These are phyloP conservation scores for Spilogale gracilis DNA, from an alignment of 2,113 vertebrate genomes.

Conservation along the genomic window DNA sequence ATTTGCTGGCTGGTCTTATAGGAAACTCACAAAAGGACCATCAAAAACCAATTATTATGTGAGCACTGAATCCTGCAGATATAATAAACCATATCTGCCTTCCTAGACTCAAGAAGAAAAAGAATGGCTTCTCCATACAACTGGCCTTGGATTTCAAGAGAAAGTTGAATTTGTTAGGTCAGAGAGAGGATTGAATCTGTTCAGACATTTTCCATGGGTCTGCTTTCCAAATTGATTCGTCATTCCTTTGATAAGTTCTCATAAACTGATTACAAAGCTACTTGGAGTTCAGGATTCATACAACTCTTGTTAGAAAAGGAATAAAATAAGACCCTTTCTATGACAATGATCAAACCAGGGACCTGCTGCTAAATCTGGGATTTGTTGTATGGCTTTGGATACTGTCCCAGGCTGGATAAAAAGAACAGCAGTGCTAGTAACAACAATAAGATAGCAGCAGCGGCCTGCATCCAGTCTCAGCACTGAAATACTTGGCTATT, in stretches of 20 bases:
- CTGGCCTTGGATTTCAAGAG: background rate
- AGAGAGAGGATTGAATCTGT: conserved; percentile 41
- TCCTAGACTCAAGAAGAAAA: conserved; percentile 14
- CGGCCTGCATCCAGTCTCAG: background rate
- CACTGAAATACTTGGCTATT: background rate
- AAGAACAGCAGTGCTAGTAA: background rate
- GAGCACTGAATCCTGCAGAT: background rate
- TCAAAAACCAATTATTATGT: conserved; percentile 38
- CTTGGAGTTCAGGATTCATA: background rate
- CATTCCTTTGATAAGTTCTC: conserved; percentile 57
- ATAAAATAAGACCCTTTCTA: background rate
- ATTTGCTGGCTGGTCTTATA: background rate
- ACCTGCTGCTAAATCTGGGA: conserved; percentile 18
- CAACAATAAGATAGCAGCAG: background rate
- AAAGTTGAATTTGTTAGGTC: conserved; percentile 50
- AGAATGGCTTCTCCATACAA: background rate
- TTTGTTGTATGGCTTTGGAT: conserved; percentile 30
- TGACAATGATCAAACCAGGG: conserved; percentile 19
- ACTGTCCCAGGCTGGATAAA: background rate
- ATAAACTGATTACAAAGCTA: conserved; percentile 54
- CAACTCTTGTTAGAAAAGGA: conserved; percentile 42
- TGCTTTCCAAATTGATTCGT: conserved; percentile 62
- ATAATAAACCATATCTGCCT: background rate
- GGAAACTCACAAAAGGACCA: background rate
- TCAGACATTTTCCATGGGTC: conserved; percentile 50